Evolutionary conservation across 2,888 invertebrate genomes (phyloP).

Genomic region (Vanessa cardui): DNA sequence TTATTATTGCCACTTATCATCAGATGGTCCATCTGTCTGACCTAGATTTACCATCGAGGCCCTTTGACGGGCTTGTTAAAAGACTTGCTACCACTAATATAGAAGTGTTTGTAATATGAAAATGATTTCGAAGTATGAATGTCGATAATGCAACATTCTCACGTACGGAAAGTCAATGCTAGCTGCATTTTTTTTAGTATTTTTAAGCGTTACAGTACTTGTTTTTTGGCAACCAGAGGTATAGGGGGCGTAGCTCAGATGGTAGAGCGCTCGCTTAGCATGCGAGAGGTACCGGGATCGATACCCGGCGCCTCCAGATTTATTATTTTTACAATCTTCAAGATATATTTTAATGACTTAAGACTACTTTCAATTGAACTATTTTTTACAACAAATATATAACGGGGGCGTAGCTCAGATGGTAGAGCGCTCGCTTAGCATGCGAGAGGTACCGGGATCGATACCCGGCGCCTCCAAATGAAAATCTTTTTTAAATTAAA

Average conservation of each 20-base stretch:
- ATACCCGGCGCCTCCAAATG: conserved; percentile 81
- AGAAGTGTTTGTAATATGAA: too few relatives aligned
- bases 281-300: conserved; percentile 84
- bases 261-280: conserved; percentile 83
- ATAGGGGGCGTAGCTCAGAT: conserved; percentile 81
- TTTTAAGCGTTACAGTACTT: neutral
- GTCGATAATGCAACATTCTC: conserved; percentile 24
- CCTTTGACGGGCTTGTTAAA: too few relatives aligned
- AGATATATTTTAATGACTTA: neutral
- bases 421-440: conserved; percentile 83
- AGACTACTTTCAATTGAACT: neutral
- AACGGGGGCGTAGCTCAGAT: conserved; percentile 81
- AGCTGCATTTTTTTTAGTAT: neutral
- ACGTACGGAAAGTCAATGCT: conserved; percentile 29
- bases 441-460: conserved; percentile 84
- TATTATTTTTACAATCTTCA: neutral
- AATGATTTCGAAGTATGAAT: neutral
- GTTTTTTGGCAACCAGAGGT: neutral
- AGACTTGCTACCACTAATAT: too few relatives aligned
- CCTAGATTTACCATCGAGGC: too few relatives aligned
- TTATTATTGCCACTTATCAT: too few relatives aligned
- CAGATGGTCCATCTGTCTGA: too few relatives aligned
- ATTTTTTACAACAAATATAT: neutral
- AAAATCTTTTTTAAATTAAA: neutral
- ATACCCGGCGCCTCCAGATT: conserved; percentile 81